A percentile compares a stretch with the other conserved stretches of the same genome.
These are phyloP conservation scores for Taxidea taxus DNA, from an alignment of 2,113 vertebrate genomes.

Conservation along the genomic window DNA sequence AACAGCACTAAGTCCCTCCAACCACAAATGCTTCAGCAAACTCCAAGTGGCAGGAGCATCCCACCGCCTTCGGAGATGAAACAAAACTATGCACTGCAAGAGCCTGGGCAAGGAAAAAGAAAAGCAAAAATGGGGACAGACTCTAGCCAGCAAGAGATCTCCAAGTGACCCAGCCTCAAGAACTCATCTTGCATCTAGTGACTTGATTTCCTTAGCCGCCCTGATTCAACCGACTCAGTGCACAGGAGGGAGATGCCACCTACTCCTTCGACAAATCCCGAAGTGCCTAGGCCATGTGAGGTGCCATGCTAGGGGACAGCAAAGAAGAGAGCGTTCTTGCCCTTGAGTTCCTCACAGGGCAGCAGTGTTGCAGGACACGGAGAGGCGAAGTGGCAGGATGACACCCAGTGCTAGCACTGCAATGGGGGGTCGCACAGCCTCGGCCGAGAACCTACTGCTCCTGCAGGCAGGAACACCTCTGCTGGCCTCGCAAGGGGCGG, in stretches of 20 bases:
- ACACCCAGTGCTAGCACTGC: fast-evolving
- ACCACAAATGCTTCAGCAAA: background rate
- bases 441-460: background rate
- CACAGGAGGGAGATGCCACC: background rate
- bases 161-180: background rate
- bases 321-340: background rate
- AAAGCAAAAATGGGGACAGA: background rate
- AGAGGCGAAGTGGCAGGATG: background rate
- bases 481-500: background rate
- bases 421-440: fast-evolving
- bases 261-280: background rate
- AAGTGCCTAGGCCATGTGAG: background rate
- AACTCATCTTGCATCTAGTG: background rate
- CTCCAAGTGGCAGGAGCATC: background rate
- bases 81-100: background rate
- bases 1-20: background rate
- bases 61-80: background rate
- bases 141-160: background rate
- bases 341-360: background rate
- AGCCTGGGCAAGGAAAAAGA: background rate
- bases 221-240: background rate
- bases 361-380: background rate
- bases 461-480: background rate
- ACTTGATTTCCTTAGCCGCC: background rate
- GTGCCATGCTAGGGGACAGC: background rate